These are phyloP conservation scores for Lutjanus argentimaculatus DNA, from an alignment of 2,797 vertebrate species.

Conservation along the genomic window DNA sequence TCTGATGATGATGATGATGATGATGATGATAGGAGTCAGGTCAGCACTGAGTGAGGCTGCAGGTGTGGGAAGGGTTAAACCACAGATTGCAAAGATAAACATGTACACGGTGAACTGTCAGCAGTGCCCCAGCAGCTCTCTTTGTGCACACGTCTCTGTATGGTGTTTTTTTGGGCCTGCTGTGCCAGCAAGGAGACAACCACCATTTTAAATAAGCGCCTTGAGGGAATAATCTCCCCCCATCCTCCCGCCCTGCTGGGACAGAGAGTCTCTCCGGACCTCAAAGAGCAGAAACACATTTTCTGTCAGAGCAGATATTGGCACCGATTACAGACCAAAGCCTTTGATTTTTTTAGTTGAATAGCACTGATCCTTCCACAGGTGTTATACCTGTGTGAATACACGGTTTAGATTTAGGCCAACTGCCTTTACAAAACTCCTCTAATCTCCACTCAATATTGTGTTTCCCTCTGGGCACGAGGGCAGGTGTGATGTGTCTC, in stretches of 20 bases:
- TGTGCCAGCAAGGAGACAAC: conserved; percentile 76
- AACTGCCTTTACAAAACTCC: conserved; percentile 58
- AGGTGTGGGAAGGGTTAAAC: conserved; percentile 43
- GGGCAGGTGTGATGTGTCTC: conserved; percentile 69
- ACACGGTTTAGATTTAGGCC: conserved; percentile 60
- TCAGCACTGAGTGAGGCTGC: conserved; percentile 29
- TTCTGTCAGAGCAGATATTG: conserved; percentile 63
- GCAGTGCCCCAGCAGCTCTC: conserved; percentile 38
- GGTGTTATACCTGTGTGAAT: conserved; percentile 81
- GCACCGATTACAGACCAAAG: conserved; percentile 56
- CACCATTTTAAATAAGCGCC: conserved; percentile 85
- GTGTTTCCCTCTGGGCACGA: conserved; percentile 66
- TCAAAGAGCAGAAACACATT: conserved; percentile 64
- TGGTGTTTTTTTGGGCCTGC: conserved; percentile 57
- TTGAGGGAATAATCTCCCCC: conserved; percentile 72
- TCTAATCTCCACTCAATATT: conserved; percentile 71
- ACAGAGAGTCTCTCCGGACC: conserved; percentile 71
- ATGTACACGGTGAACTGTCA: conserved; percentile 64
- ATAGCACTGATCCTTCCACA: conserved; percentile 73
- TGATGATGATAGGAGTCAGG: conserved; percentile 22
- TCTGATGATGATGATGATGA: not conserved
- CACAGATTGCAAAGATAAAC: conserved; percentile 43
- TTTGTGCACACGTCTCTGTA: conserved; percentile 37
- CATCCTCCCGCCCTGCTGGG: conserved; percentile 70
- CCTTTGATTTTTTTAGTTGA: conserved; percentile 57